Evolutionary conservation across 2,113 vertebrate genomes (phyloP).

Genomic region (Cinclus mexicanus): DNA sequence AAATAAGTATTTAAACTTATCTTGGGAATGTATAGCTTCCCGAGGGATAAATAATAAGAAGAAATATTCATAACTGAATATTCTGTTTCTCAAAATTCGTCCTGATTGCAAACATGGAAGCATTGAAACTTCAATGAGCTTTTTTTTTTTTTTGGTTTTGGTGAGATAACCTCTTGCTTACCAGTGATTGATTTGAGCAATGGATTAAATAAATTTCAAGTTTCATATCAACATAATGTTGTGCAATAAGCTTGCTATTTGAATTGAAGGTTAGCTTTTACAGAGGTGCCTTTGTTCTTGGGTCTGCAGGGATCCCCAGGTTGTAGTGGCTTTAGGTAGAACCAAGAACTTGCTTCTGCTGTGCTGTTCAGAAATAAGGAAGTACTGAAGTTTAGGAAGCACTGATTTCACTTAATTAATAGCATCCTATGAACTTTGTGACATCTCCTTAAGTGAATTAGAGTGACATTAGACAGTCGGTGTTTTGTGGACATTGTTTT

Average conservation of each 20-base stretch:
- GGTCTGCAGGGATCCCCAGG: slow-evolving; percentile 82
- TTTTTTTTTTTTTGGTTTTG: neutral
- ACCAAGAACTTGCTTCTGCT: neutral
- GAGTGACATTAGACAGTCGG: neutral
- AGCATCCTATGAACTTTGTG: neutral
- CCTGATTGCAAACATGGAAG: neutral
- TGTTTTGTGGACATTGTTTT: neutral
- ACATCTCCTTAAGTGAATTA: neutral
- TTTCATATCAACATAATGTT: slow-evolving; percentile 71
- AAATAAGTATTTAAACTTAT: neutral
- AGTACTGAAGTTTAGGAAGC: neutral
- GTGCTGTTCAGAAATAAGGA: neutral
- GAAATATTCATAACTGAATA: neutral
- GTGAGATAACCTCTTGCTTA: neutral
- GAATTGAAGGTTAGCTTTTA: slow-evolving; percentile 72
- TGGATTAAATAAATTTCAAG: slow-evolving; percentile 54
- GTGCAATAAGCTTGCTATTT: slow-evolving; percentile 69
- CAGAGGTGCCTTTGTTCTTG: slow-evolving; percentile 83
- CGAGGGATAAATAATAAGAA: neutral
- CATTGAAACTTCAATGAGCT: neutral
- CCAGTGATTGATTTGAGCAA: neutral
- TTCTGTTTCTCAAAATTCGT: neutral
- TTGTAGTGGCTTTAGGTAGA: slow-evolving; percentile 75
- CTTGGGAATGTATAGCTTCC: neutral
- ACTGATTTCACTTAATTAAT: neutral